These are phyloP conservation scores for Telenomus remus DNA, from an alignment of 1,140 invertebrate species.

Conservation along the genomic window DNA sequence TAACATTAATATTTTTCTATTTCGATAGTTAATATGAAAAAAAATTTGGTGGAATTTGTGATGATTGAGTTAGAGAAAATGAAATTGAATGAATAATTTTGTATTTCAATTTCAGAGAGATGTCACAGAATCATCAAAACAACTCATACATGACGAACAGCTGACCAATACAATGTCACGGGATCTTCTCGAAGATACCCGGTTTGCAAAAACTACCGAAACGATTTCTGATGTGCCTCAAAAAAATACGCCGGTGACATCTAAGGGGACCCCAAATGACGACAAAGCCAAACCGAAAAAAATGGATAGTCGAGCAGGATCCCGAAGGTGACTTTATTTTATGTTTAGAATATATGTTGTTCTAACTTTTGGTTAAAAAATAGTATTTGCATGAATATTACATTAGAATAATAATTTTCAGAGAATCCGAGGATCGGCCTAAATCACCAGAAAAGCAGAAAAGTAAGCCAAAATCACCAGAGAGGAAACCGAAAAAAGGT, in stretches of 20 bases:
- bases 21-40: no score
- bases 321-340: conserved; percentile 22
- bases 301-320: conserved; percentile 11
- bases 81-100: no score
- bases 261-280: conserved; percentile 66
- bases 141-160: conserved; percentile 66
- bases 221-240: conserved; percentile 32
- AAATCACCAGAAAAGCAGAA: conserved; percentile 63
- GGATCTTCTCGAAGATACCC: conserved; percentile 66
- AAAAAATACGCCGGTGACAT: conserved; percentile 61
- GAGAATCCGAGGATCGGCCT: conserved; percentile 54
- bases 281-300: conserved; percentile 56
- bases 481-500: conserved; percentile 58
- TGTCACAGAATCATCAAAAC: conserved; percentile 67
- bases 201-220: conserved; percentile 24
- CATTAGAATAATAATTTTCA: conserved; percentile 17
- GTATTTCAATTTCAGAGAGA: conserved; percentile 66
- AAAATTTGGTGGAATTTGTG: no score
- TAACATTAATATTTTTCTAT: no score
- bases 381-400: not conserved
- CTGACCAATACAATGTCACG: conserved; percentile 70
- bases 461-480: conserved; percentile 42
- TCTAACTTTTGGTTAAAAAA: not conserved
- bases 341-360: no score
- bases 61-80: no score